Percentiles rank a stretch among this genome's conserved stretches.
Evolutionary conservation across 2,797 vertebrate species (phyloP).

Genomic region (Holocentrus rufus): DNA sequence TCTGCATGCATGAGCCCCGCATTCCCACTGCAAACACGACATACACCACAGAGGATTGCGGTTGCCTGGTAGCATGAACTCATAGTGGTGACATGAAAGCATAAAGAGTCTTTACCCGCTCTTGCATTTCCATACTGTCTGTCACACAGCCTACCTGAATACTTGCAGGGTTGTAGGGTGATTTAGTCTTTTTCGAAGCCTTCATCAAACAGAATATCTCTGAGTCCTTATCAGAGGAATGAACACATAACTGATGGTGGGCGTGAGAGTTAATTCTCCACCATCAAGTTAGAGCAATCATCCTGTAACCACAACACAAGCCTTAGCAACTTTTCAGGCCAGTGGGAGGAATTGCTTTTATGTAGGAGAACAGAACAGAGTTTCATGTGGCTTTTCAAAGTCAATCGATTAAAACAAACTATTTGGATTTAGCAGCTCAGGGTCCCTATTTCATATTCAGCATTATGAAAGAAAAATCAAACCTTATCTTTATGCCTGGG

Average conservation of each 20-base stretch:
- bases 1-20: not conserved
- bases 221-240: conserved; percentile 12
- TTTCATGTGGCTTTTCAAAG: conserved; percentile 10
- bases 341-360: not conserved
- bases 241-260: conserved; percentile 4
- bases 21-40: conserved; percentile 29
- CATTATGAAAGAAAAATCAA: conserved; percentile 1
- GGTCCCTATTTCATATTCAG: conserved; percentile 13
- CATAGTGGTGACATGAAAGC: conserved; percentile 46
- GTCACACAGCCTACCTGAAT: conserved; percentile 57
- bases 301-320: conserved; percentile 78
- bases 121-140: conserved; percentile 18
- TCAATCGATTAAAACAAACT: conserved; percentile 8
- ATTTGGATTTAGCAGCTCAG: not conserved
- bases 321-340: conserved; percentile 59
- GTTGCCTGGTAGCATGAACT: conserved; percentile 66
- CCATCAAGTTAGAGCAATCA: conserved; percentile 19
- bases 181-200: conserved; percentile 50
- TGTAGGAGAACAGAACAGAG: conserved; percentile 14
- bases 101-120: conserved; percentile 21
- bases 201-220: conserved; percentile 55
- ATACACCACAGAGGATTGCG: conserved; percentile 1
- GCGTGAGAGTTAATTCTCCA: conserved; percentile 21
- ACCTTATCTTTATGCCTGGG: conserved; percentile 30
- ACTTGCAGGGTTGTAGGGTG: conserved; percentile 25